Evolutionary conservation across 2,113 vertebrate genomes (phyloP).

Genomic region (Sinocyclocheilus maitianheensis): DNA sequence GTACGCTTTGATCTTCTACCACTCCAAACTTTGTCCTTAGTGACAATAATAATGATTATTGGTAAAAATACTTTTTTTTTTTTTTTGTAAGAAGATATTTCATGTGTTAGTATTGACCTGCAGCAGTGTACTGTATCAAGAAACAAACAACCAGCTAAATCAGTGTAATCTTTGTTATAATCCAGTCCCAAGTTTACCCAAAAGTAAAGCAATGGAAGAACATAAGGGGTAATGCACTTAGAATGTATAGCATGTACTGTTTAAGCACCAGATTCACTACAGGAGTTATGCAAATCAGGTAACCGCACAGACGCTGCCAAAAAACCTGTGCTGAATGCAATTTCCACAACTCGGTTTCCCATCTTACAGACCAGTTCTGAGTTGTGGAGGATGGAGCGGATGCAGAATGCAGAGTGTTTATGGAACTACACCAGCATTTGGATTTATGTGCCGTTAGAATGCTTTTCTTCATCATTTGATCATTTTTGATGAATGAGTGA

Average conservation of each 20-base stretch:
- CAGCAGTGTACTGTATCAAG: conserved; percentile 31
- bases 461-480: neutral
- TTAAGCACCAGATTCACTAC: neutral
- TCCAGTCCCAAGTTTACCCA: neutral
- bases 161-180: neutral
- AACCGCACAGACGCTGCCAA: neutral
- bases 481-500: neutral
- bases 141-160: conserved; percentile 27
- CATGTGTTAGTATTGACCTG: conserved; percentile 51
- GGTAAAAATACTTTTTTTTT: conserved; percentile 45
- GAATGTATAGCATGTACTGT: neutral
- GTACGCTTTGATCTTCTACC: conserved; percentile 66
- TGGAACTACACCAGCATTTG: neutral
- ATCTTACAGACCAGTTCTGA: neutral
- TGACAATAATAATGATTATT: conserved; percentile 67
- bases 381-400: neutral
- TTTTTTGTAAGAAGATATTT: conserved; percentile 40
- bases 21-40: conserved; percentile 59
- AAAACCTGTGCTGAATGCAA: neutral
- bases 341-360: neutral
- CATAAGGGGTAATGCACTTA: neutral
- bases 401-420: neutral
- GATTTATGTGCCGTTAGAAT: neutral
- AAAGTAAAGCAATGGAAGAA: neutral
- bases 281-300: conserved; percentile 23